phyloP scores from a whole-genome alignment of 2,113 vertebrate genomes.

The Zapus hudsonius region DNA sequence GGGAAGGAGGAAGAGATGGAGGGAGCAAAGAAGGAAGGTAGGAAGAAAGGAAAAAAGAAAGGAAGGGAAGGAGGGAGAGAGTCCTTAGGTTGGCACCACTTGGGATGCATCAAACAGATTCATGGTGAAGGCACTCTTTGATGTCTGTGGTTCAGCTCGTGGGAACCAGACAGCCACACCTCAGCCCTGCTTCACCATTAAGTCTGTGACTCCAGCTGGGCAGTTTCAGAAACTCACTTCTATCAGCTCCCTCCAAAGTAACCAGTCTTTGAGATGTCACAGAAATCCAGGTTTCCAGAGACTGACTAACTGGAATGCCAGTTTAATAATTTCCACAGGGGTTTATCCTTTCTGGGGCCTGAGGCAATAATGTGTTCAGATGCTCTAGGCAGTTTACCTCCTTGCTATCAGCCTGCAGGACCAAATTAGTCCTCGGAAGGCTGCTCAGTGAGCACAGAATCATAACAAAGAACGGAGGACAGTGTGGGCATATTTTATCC shows the following conservation, averaged over 20 bases:
- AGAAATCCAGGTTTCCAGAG: conserved; percentile 1
- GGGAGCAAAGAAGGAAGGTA: no score
- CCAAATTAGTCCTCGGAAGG: conserved; percentile 38
- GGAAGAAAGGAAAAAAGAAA: no score
- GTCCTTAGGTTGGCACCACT: neutral
- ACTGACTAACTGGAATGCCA: neutral
- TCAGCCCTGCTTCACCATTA: neutral
- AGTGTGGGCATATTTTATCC: neutral
- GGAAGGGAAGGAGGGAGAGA: no score
- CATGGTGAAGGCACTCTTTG: neutral
- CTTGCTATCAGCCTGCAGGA: neutral
- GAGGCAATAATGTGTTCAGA: neutral
- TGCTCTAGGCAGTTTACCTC: neutral
- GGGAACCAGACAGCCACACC: neutral
- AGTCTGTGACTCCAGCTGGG: neutral
- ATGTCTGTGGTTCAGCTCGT: neutral
- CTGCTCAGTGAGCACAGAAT: neutral
- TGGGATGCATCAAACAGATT: neutral
- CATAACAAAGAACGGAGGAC: conserved; percentile 41
- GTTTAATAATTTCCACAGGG: neutral
- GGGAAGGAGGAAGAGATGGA: no score
- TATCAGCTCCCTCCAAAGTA: neutral
- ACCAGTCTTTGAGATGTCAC: neutral
- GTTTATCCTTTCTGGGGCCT: neutral
- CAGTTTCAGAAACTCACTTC: neutral